Percentiles rank a stretch among this genome's conserved stretches.
Conservation (phyloP, 2,888 invertebrate genomes). For the Lapara coniferarum region DNA sequence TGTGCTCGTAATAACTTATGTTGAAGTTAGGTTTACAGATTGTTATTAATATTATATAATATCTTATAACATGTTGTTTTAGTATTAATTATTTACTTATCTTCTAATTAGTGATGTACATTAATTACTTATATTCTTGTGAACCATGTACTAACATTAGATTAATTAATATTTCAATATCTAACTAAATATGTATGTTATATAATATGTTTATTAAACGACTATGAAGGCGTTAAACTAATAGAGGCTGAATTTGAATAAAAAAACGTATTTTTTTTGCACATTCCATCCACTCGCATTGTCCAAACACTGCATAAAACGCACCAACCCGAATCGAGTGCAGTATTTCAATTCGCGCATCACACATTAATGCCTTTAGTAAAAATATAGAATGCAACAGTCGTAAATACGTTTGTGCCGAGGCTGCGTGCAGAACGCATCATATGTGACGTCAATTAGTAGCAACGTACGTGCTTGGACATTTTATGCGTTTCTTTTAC, state of each 20-base stretch:
- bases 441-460: conserved; percentile 67
- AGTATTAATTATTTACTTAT: conserved; percentile 12
- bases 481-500: conserved; percentile 21
- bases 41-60: background rate
- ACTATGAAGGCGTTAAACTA: too few relatives aligned
- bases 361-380: conserved; percentile 67
- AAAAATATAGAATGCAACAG: conserved; percentile 69
- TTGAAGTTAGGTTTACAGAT: background rate
- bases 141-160: background rate
- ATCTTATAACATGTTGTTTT: conserved; percentile 3
- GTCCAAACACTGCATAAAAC: conserved; percentile 47
- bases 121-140: background rate
- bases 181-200: too few relatives aligned
- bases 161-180: background rate
- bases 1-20: background rate
- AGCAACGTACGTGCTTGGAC: conserved; percentile 33
- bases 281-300: conserved; percentile 30
- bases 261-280: background rate
- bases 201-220: too few relatives aligned
- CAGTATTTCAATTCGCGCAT: conserved; percentile 73
- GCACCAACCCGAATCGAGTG: conserved; percentile 46
- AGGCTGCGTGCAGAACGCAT: conserved; percentile 53
- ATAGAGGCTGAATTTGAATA: background rate
- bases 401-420: conserved; percentile 59
- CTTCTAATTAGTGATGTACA: background rate